These are phyloP conservation scores for Xiphydria camelus DNA, from an alignment of 2,888 invertebrate genomes.

Conservation along the genomic window DNA sequence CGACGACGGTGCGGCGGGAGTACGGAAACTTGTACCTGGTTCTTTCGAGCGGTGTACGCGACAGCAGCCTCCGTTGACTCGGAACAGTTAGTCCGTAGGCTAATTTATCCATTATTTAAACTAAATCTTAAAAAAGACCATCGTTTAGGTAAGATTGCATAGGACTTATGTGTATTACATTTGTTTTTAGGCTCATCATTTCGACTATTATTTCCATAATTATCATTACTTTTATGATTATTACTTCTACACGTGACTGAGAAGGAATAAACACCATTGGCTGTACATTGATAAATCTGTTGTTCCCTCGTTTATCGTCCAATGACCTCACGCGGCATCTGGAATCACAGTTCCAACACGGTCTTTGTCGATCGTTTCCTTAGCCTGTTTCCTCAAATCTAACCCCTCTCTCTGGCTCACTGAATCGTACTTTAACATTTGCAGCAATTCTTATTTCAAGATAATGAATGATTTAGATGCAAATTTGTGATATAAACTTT, in stretches of 20 bases:
- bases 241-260: not conserved
- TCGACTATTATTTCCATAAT: not conserved
- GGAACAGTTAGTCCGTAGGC: not conserved
- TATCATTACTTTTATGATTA: not conserved
- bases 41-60: constrained; percentile 3
- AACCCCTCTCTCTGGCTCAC: too few relatives aligned
- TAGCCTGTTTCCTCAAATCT: too few relatives aligned
- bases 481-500: too few relatives aligned
- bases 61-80: not conserved
- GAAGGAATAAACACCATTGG: not conserved
- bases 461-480: too few relatives aligned
- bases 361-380: too few relatives aligned
- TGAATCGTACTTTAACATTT: too few relatives aligned
- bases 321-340: too few relatives aligned
- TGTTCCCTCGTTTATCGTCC: too few relatives aligned
- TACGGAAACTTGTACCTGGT: constrained; percentile 2
- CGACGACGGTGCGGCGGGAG: not conserved
- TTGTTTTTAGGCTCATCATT: not conserved
- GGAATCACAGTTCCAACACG: too few relatives aligned
- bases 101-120: not conserved
- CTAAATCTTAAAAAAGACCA: not conserved
- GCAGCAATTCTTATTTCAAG: too few relatives aligned
- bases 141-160: not conserved
- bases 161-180: not conserved
- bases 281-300: not conserved